phyloP scores from a whole-genome alignment of 2,797 vertebrate species.

The Pitangus sulphuratus region DNA sequence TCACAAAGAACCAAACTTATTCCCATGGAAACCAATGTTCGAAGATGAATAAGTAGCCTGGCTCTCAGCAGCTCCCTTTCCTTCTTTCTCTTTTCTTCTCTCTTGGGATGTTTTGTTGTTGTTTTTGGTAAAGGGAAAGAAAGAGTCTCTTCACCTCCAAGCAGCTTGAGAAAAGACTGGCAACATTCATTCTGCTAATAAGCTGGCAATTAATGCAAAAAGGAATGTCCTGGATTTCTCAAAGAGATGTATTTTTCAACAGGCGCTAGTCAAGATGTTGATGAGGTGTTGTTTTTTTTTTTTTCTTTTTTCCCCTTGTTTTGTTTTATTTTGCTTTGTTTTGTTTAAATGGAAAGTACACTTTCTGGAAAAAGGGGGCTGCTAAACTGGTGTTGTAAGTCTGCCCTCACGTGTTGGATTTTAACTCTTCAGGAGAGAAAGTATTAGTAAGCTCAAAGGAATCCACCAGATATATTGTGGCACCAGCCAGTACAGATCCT shows the following conservation, averaged over 20 bases:
- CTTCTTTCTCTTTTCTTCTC: constrained; percentile 62
- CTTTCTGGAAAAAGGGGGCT: constrained; percentile 21
- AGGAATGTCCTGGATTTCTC: constrained; percentile 55
- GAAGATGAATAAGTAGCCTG: constrained; percentile 58
- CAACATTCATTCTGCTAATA: constrained; percentile 53
- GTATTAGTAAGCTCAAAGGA: neutral
- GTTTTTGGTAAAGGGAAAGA: constrained; percentile 56
- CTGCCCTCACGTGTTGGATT: constrained; percentile 62
- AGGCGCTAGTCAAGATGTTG: constrained; percentile 47
- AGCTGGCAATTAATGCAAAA: constrained; percentile 54
- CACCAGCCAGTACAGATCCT: neutral
- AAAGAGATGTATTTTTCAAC: constrained; percentile 41
- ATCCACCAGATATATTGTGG: neutral
- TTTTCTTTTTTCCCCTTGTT: neutral
- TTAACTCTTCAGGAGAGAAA: constrained; percentile 29
- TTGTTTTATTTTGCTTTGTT: neutral
- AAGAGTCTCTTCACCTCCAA: constrained; percentile 30
- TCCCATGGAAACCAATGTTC: constrained; percentile 77
- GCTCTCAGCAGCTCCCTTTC: constrained; percentile 66
- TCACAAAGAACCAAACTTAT: constrained; percentile 71
- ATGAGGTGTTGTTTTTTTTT: neutral
- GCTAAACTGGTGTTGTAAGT: constrained; percentile 31
- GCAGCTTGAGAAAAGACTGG: constrained; percentile 48
- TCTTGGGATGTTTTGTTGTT: constrained; percentile 68
- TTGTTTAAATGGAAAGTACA: constrained; percentile 1